Evolutionary conservation across 2,888 invertebrate species (phyloP), one percentile per base, ranked within the genome.

Genomic region (Cephalotes varians): DNA sequence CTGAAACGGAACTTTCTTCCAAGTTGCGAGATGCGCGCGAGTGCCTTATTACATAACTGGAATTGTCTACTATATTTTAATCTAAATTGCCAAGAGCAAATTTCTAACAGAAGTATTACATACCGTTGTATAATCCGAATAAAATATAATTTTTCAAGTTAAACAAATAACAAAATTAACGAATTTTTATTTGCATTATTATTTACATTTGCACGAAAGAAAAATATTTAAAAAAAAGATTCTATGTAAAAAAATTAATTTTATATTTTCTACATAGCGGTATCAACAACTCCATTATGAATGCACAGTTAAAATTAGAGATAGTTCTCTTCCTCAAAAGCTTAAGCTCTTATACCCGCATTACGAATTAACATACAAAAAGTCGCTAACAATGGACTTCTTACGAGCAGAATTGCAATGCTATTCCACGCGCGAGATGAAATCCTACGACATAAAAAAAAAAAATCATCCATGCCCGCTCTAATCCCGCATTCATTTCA

Each of bases 391-490:
- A 18, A 51, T 0, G 47, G 31, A 34, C 37, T 37, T 54, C 25
- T 51, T 25, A 18, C 18, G 9, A 25, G 28, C 25, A 37, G 25
- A 37, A 25, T 25, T 25, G 10, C 34, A 69, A 40, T 40, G 37
- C 18, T n/a, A 3, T 3, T 12, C 2, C 12, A 72, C 56, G 28
- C 4, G n/a, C 40, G 12, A 3, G 25, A 40, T 12, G 25, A 76
- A 64, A 64, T 25, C 5, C n/a, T 28, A 12, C 7, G 60, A 15
- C 12, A 73, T 40, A n/a, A n/a, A n/a, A n/a, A n/a, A n/a, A 51
- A 64, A 76, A 76, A 64, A n/a, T 28, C n/a, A 60, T 15, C 73
- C n/a, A 10, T 40, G 34, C 56, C 37, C n/a, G 37, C 34, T 49
- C 15, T 56, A 40, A 73, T 44, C 40, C 12, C 2, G 9, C 37